Evolutionary conservation across 2,797 vertebrate species (phyloP).

Genomic region (Lophotriccus pileatus): DNA sequence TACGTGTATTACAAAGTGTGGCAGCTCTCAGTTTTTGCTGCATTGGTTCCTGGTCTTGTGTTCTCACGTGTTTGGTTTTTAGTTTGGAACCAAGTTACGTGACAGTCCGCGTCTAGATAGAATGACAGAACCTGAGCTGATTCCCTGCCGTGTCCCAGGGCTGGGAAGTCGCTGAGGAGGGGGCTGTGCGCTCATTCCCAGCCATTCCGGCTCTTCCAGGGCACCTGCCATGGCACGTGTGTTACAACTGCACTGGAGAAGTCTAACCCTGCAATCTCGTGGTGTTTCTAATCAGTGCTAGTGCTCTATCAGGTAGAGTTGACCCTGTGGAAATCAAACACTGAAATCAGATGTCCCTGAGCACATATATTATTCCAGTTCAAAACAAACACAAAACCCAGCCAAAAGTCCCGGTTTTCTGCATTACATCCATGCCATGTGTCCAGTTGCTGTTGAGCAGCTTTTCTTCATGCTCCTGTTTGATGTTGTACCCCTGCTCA

Average conservation of each 20-base stretch:
- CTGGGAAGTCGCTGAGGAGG: not conserved
- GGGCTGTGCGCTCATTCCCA: not conserved
- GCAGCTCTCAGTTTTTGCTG: not conserved
- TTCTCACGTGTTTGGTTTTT: not conserved
- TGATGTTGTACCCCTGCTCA: rapidly evolving
- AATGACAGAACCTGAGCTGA: not conserved
- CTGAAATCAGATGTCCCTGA: not conserved
- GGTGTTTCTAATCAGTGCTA: rapidly evolving
- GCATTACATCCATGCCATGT: rapidly evolving
- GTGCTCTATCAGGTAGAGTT: not conserved
- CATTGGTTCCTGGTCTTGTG: not conserved
- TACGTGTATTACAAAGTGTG: not conserved
- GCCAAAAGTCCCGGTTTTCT: not conserved
- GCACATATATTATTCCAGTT: not conserved
- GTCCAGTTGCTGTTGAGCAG: not conserved
- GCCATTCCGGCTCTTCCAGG: not conserved
- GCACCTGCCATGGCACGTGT: not conserved
- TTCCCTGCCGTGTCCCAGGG: not conserved
- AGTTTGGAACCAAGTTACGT: not conserved
- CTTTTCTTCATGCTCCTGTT: not conserved
- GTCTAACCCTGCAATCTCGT: not conserved
- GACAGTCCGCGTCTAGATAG: not conserved
- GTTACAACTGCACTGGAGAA: rapidly evolving
- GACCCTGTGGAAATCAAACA: too few species aligned
- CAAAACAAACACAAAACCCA: not conserved